Conservation (phyloP, 2,113 vertebrate species). For the Helogale parvula region DNA sequence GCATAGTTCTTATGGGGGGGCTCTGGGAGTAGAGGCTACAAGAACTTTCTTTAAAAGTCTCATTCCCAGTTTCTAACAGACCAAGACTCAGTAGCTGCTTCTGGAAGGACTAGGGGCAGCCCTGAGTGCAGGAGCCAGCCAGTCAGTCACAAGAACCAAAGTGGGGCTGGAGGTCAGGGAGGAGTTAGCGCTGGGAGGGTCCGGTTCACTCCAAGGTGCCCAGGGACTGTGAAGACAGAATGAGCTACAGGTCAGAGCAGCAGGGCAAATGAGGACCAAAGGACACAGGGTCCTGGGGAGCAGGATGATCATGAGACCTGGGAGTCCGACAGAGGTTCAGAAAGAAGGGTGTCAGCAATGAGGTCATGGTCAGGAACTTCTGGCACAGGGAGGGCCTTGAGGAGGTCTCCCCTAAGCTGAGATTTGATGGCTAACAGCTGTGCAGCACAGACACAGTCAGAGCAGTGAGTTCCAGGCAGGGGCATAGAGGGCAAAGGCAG, state of each 20-base stretch:
- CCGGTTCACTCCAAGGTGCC: accelerated
- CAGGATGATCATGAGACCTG: accelerated
- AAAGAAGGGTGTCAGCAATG: neutral
- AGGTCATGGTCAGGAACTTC: neutral
- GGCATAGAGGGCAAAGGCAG: neutral
- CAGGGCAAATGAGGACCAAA: neutral
- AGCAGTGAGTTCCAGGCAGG: neutral
- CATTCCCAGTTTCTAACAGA: neutral
- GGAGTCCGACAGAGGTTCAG: neutral
- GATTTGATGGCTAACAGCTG: accelerated
- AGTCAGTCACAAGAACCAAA: neutral
- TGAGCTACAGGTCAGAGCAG: neutral
- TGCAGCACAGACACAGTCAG: accelerated
- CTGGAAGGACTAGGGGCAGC: neutral
- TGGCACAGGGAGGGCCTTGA: too few species aligned
- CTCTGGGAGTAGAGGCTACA: neutral
- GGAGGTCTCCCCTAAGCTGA: neutral
- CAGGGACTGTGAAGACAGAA: neutral
- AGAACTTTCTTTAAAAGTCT: neutral
- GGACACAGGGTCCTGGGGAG: accelerated
- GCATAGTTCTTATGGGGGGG: neutral
- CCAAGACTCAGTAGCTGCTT: neutral
- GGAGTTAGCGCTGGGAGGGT: neutral
- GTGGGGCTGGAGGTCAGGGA: neutral
- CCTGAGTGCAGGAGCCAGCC: neutral